Percentiles rank a stretch among this genome's conserved stretches.
These are phyloP conservation scores for Austrofundulus limnaeus DNA, from an alignment of 2,113 vertebrate species.

Conservation along the genomic window DNA sequence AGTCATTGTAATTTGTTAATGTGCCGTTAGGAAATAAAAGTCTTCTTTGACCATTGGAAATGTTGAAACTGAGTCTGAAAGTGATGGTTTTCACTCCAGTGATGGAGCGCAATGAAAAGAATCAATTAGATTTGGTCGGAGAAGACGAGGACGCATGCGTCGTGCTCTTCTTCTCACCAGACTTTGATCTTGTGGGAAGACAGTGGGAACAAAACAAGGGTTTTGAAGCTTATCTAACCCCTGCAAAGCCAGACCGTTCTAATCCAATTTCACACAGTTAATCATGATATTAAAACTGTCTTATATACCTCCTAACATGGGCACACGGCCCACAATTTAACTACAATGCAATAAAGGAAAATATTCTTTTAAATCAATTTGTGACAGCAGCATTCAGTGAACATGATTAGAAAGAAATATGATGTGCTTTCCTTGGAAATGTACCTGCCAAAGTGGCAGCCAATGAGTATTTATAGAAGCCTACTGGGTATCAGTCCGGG, in stretches of 20 bases:
- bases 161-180: neutral
- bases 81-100: neutral
- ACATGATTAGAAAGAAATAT: neutral
- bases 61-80: too few relatives aligned
- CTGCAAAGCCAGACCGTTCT: constrained; percentile 55
- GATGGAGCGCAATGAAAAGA: neutral
- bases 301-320: neutral
- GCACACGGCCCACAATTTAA: neutral
- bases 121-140: too few relatives aligned
- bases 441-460: constrained; percentile 12
- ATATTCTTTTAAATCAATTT: neutral
- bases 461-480: constrained; percentile 48
- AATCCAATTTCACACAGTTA: constrained; percentile 65
- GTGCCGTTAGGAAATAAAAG: constrained; percentile 36
- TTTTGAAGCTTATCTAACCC: constrained; percentile 66
- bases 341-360: neutral
- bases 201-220: constrained; percentile 57
- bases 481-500: constrained; percentile 25
- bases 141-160: neutral
- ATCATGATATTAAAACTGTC: constrained; percentile 38
- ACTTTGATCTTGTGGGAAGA: constrained; percentile 37
- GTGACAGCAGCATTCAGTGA: neutral
- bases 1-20: constrained; percentile 45
- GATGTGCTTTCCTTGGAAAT: neutral
- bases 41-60: constrained; percentile 12